Evolutionary conservation across 2,888 invertebrate species (phyloP), one percentile per base, ranked within the genome.

Genomic region (Leptura quadrifasciata): DNA sequence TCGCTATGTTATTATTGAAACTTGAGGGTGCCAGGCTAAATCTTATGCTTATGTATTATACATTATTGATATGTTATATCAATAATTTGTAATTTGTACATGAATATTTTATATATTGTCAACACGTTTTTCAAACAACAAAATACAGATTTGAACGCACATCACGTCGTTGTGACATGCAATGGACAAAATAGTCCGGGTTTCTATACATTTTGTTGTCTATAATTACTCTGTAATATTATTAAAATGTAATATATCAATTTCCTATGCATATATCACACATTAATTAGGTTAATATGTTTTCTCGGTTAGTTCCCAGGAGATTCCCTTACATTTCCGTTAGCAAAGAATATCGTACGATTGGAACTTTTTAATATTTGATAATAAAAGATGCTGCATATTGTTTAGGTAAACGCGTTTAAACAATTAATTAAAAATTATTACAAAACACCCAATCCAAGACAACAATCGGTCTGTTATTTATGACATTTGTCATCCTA

Each of bases 91-190:
- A 76, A 39, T 47, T 67, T 74, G 63, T 74, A 71, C 74, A 76
- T 67, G 74, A 76, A 57, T 61, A 39, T 74, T 21, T 69, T 74
- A 67, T 54, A 39, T 17, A 72, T 69, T 73, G 71, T 74, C 67
- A 76, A 74, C 74, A 74, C 74, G 77, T 74, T 74, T 77, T 71
- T 77, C 68, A 69, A 72, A 72, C 64, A 64, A 68, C 57, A 75
- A 67, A 67, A 72, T 67, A 71, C 64, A 69, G 57, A 77, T 77
- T 68, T 55, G 60, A 71, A 74, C 61, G 67, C 77, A 52, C 63
- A 72, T 77, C 77, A 77, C 77, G 77, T 77, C 64, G 61, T 52
- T 17, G 31, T 39, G 69, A 77, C 77, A 77, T 74, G 74, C 72
- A 63, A 74, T 71, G 61, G 57, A 77, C 72, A 74, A 72, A 76